Conservation (phyloP, 2,113 vertebrate genomes). For the Pleuronectes platessa region DNA sequence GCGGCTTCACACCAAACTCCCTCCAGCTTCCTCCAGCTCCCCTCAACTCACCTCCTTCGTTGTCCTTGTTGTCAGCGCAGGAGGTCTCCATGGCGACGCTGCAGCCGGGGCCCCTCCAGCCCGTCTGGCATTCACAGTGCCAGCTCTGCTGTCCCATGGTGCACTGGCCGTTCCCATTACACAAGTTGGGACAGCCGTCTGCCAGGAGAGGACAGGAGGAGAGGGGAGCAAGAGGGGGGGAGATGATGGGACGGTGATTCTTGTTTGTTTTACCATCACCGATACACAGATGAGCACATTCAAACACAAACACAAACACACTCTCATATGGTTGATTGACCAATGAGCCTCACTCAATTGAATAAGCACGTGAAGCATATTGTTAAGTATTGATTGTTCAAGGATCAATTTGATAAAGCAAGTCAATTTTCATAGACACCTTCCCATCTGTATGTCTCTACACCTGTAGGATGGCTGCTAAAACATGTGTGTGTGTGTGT, state of each 20-base stretch:
- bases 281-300: conserved; percentile 40
- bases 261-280: conserved; percentile 16
- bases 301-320: conserved; percentile 16
- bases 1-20: not conserved
- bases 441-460: conserved; percentile 36
- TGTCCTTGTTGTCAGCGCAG: conserved; percentile 98
- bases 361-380: conserved; percentile 38
- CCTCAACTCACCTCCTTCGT: conserved; percentile 94
- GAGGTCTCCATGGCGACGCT: conserved; percentile 99
- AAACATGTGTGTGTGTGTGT: conserved; percentile 41
- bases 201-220: conserved; percentile 73
- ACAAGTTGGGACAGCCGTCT: conserved; percentile 99
- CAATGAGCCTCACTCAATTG: conserved; percentile 39
- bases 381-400: conserved; percentile 52
- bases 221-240: conserved; percentile 7
- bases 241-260: conserved; percentile 36
- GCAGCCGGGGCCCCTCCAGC: conserved; percentile 98
- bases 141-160: conserved; percentile 99
- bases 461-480: conserved; percentile 34
- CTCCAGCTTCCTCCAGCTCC: not conserved
- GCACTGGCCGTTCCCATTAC: conserved; percentile 98
- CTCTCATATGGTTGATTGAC: conserved; percentile 23
- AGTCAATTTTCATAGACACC: conserved; percentile 57
- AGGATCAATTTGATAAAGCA: conserved; percentile 58
- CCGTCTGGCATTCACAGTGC: conserved; percentile 99